These are phyloP conservation scores for Antheraea assamensis DNA, from an alignment of 2,888 invertebrate genomes.

Conservation along the genomic window DNA sequence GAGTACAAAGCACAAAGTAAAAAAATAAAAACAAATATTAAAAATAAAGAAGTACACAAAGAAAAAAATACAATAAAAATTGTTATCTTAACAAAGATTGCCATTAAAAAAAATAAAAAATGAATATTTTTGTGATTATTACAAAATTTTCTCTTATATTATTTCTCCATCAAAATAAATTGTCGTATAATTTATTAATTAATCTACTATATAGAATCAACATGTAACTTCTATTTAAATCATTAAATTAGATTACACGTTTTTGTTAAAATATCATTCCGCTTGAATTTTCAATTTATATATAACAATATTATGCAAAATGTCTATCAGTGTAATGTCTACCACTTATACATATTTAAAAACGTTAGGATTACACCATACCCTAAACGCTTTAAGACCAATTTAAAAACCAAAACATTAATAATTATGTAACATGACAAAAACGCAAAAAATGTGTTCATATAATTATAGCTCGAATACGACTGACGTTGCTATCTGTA, in stretches of 20 bases:
- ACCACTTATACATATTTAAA: neutral
- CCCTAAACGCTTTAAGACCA: neutral
- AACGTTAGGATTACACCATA: neutral
- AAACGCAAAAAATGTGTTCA: neutral
- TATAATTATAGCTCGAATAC: conserved; percentile 18
- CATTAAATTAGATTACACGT: neutral
- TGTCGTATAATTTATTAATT: neutral
- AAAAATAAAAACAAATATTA: conserved; percentile 30
- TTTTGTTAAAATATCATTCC: neutral
- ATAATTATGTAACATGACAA: neutral
- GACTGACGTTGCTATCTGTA: conserved; percentile 62
- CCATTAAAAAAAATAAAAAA: conserved; percentile 19
- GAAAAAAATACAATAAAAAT: conserved; percentile 25
- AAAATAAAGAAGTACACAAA: conserved; percentile 16
- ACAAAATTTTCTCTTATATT: neutral
- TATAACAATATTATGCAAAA: conserved; percentile 1
- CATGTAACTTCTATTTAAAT: neutral
- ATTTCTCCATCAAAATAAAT: neutral
- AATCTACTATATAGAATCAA: neutral
- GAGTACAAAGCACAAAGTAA: neutral
- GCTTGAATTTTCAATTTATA: neutral
- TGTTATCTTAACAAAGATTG: neutral
- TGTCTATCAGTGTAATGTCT: neutral
- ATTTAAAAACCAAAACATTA: neutral
- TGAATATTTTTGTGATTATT: conserved; percentile 1